Evolutionary conservation across 2,888 invertebrate genomes (phyloP).

Genomic region (Elgonia sp.): DNA sequence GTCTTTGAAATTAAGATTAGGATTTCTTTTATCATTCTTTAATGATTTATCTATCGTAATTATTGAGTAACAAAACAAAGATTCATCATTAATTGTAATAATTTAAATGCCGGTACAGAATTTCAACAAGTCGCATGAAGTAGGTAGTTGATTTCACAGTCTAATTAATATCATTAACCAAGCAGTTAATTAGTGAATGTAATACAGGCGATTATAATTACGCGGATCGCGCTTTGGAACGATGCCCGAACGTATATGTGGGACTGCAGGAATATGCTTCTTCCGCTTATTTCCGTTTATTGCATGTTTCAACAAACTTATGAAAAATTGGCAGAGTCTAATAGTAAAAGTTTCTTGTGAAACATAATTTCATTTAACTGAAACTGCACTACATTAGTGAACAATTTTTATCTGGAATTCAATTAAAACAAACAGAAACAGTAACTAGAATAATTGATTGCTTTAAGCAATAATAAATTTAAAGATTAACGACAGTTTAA

Average conservation of each 20-base stretch:
- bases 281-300: conserved; percentile 39
- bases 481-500: too few species aligned
- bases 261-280: conserved; percentile 48
- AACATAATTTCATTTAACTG: too few species aligned
- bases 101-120: conserved; percentile 63
- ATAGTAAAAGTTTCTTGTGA: too few species aligned
- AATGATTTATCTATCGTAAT: not conserved
- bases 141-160: conserved; percentile 85
- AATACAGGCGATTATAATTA: conserved; percentile 84
- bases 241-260: conserved; percentile 71
- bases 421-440: too few species aligned
- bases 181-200: conserved; percentile 85
- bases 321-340: too few species aligned
- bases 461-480: too few species aligned
- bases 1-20: not conserved
- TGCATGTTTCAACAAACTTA: not conserved
- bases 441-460: too few species aligned
- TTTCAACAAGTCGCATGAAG: conserved; percentile 70
- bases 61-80: not conserved
- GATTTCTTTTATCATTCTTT: not conserved
- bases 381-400: too few species aligned
- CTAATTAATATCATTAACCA: conserved; percentile 86
- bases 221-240: conserved; percentile 84
- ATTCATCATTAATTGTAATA: conserved; percentile 18
- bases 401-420: too few species aligned